Percentiles rank a stretch among this genome's conserved stretches.
phyloP scores from a whole-genome alignment of 2,888 invertebrate genomes.

The Nephrotoma guestfalica region DNA sequence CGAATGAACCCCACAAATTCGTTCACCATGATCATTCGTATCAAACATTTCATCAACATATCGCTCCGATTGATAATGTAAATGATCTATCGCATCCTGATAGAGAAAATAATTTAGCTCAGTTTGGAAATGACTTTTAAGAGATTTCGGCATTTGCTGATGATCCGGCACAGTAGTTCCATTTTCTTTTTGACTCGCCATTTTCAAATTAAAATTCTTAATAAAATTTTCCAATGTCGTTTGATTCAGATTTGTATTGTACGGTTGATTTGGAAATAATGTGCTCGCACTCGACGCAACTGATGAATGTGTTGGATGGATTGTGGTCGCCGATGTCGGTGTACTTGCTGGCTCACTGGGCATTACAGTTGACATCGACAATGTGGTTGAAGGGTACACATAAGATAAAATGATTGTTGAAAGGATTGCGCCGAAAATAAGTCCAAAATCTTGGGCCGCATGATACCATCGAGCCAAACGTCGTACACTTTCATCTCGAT shows the following conservation, averaged over 20 bases:
- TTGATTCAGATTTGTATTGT: neutral
- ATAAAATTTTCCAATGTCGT: conserved; percentile 5
- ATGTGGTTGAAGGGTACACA: neutral
- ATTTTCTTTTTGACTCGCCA: neutral
- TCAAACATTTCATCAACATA: conserved; percentile 36
- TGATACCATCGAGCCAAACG: conserved; percentile 39
- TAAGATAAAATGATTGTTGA: conserved; percentile 35
- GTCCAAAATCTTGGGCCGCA: conserved; percentile 40
- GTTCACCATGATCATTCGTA: conserved; percentile 36
- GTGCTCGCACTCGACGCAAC: neutral
- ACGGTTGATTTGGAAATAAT: neutral
- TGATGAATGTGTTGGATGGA: neutral
- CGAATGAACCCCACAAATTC: conserved; percentile 43
- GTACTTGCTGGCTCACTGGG: neutral
- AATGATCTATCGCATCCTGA: neutral
- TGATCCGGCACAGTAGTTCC: conserved; percentile 1
- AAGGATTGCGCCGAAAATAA: conserved; percentile 38
- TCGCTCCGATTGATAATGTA: conserved; percentile 7
- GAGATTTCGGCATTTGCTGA: conserved; percentile 3
- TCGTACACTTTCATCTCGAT: conserved; percentile 33
- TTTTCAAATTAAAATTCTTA: neutral
- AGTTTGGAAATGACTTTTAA: neutral
- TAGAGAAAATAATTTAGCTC: neutral
- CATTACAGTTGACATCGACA: too few species aligned
- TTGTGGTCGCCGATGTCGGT: neutral